Evolutionary conservation across 2,113 vertebrate species (phyloP).

Genomic region (Kryptolebias marmoratus): DNA sequence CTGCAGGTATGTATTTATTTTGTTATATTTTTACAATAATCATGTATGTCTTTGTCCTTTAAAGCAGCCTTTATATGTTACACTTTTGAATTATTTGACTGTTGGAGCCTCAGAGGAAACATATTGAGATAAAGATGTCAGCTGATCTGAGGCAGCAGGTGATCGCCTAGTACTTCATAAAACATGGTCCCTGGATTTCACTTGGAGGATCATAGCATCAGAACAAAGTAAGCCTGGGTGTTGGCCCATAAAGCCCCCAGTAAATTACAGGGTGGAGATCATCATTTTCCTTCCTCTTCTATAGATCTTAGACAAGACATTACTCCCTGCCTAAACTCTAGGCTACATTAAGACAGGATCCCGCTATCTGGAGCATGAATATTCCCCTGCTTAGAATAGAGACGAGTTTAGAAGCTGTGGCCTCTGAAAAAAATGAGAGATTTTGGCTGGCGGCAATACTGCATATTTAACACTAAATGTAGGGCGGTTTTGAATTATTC

Average conservation of each 20-base stretch:
- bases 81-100: constrained; percentile 1
- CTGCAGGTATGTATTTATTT: constrained; percentile 85
- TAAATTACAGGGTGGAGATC: constrained; percentile 71
- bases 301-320: constrained; percentile 52
- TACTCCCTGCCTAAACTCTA: constrained; percentile 48
- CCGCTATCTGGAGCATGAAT: constrained; percentile 47
- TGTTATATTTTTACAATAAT: neutral
- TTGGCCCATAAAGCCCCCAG: constrained; percentile 54
- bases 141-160: constrained; percentile 42
- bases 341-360: constrained; percentile 31
- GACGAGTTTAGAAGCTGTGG: constrained; percentile 56
- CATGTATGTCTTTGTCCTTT: neutral
- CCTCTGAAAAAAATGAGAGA: constrained; percentile 55
- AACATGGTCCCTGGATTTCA: constrained; percentile 45
- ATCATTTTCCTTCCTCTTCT: constrained; percentile 43
- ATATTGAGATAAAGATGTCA: constrained; percentile 10
- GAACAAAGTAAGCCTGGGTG: constrained; percentile 52
- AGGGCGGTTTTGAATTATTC: constrained; percentile 74
- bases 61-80: neutral
- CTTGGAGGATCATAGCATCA: constrained; percentile 48
- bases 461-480: constrained; percentile 75
- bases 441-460: constrained; percentile 64
- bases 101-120: neutral
- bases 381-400: constrained; percentile 40
- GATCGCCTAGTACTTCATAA: constrained; percentile 40